Evolutionary conservation across 2,797 vertebrate genomes (phyloP).

Genomic region (Sarcophilus harrisii): DNA sequence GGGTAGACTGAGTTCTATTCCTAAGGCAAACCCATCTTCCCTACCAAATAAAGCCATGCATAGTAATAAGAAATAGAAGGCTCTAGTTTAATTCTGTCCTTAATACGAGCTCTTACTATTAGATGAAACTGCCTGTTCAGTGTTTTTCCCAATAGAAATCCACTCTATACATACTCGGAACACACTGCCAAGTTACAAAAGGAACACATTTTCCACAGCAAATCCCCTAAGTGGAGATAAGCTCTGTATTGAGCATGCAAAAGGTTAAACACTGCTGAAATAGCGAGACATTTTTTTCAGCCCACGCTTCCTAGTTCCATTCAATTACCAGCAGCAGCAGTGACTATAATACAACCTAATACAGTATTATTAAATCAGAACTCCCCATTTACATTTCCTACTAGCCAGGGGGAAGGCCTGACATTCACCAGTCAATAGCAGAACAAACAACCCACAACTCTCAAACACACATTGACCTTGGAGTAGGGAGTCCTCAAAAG

Average conservation of each 20-base stretch:
- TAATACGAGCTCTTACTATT: constrained; percentile 27
- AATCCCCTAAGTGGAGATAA: constrained; percentile 71
- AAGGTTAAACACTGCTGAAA: constrained; percentile 79
- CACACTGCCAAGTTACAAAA: constrained; percentile 70
- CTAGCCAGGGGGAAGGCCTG: constrained; percentile 70
- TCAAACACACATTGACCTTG: constrained; percentile 69
- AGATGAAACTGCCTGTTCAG: constrained; percentile 56
- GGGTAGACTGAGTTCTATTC: constrained; percentile 41
- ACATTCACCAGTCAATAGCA: constrained; percentile 57
- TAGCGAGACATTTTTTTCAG: constrained; percentile 67
- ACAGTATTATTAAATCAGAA: constrained; percentile 67
- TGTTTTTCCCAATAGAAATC: constrained; percentile 56
- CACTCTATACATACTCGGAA: constrained; percentile 45
- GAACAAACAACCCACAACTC: constrained; percentile 77
- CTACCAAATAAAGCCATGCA: constrained; percentile 24
- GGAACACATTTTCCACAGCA: constrained; percentile 66
- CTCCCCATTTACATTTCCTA: constrained; percentile 59
- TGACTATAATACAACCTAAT: constrained; percentile 63
- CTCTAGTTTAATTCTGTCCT: constrained; percentile 58
- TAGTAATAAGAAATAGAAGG: constrained; percentile 22
- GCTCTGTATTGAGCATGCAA: constrained; percentile 61
- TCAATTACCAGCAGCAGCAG: constrained; percentile 71
- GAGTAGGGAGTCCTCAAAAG: constrained; percentile 22
- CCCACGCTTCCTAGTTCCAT: constrained; percentile 66
- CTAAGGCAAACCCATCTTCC: neutral